Evolutionary conservation across 1,140 invertebrate species (phyloP).

Genomic region (Drosophila paulistorum): DNA sequence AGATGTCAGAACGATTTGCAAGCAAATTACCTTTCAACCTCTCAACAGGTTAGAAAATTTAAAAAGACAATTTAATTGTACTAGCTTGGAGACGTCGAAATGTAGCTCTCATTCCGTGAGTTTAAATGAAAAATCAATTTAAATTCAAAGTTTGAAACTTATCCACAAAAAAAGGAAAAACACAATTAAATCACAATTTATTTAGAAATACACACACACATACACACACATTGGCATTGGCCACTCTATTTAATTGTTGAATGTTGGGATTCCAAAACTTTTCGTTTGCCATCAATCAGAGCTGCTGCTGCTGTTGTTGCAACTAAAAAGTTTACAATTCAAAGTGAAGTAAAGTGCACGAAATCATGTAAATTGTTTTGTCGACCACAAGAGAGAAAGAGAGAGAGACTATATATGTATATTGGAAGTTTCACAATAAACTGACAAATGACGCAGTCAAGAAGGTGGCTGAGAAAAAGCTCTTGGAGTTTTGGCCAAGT

Average conservation of each 20-base stretch:
- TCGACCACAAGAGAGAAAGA: conserved; percentile 16
- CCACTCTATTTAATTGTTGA: conserved; percentile 15
- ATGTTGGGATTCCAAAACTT: neutral
- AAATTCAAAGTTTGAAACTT: too few relatives aligned
- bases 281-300: conserved; percentile 10
- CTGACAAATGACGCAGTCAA: conserved; percentile 66
- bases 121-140: too few relatives aligned
- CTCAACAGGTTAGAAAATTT: too few relatives aligned
- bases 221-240: neutral
- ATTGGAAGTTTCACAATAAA: conserved; percentile 70
- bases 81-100: too few relatives aligned
- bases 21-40: too few relatives aligned
- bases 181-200: conserved; percentile 1
- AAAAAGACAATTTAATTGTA: too few relatives aligned
- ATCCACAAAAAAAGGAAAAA: neutral
- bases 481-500: neutral
- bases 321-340: neutral
- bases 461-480: conserved; percentile 26
- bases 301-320: neutral
- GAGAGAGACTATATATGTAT: neutral
- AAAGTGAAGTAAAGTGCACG: conserved; percentile 8
- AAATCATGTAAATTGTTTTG: conserved; percentile 59
- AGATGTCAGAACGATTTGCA: too few relatives aligned
- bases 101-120: too few relatives aligned
- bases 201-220: neutral